A percentile compares a stretch with the other conserved stretches of the same genome.
These are phyloP conservation scores for Antigone vipio DNA, from an alignment of 2,113 vertebrate genomes.

Conservation along the genomic window DNA sequence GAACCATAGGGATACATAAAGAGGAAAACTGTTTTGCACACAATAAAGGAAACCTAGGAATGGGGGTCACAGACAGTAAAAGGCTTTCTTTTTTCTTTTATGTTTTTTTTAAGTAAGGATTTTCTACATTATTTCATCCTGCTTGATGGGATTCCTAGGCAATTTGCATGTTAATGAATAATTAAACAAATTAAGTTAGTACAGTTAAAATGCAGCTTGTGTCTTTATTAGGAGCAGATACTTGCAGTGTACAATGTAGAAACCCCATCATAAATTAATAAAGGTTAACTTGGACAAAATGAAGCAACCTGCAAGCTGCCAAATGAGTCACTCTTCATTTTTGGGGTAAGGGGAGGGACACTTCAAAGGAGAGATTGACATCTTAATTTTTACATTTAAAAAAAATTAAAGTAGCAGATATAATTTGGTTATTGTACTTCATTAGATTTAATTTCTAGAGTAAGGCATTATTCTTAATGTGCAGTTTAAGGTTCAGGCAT, in stretches of 20 bases:
- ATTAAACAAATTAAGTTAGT: conserved; percentile 74
- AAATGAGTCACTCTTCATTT: conserved; percentile 74
- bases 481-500: conserved; percentile 79
- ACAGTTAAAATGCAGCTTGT: conserved; percentile 76
- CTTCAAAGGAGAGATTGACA: conserved; percentile 70
- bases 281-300: conserved; percentile 64
- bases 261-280: conserved; percentile 68
- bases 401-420: conserved; percentile 72
- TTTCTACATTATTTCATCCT: conserved; percentile 76
- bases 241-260: conserved; percentile 73
- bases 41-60: conserved; percentile 76
- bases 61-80: conserved; percentile 72
- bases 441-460: conserved; percentile 76
- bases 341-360: conserved; percentile 59
- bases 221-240: conserved; percentile 66
- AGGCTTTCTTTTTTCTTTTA: conserved; percentile 58
- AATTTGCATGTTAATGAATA: conserved; percentile 81
- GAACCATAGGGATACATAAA: conserved; percentile 74
- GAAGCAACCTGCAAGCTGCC: conserved; percentile 78
- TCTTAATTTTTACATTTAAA: conserved; percentile 70
- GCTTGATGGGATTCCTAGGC: conserved; percentile 67
- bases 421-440: conserved; percentile 76
- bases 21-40: conserved; percentile 74
- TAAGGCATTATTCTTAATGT: conserved; percentile 73
- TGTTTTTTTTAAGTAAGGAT: conserved; percentile 67